These are phyloP conservation scores for Ashinkailepas kermadecensis DNA, from an alignment of 2,888 invertebrate species.

Conservation along the genomic window DNA sequence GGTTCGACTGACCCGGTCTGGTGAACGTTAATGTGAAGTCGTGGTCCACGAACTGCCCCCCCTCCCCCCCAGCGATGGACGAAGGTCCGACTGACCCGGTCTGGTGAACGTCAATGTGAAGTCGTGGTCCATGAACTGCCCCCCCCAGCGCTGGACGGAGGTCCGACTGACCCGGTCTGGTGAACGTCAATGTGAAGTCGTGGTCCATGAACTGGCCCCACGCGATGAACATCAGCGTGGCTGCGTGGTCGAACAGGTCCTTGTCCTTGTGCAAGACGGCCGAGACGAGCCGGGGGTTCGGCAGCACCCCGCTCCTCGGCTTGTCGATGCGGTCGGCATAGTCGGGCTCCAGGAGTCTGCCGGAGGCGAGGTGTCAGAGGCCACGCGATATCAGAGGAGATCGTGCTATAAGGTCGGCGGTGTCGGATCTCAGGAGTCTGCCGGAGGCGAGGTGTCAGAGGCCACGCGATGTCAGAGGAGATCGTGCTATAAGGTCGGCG, in stretches of 20 bases:
- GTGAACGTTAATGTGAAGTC: constrained; percentile 45
- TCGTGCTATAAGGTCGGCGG: no score
- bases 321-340: constrained; percentile 77
- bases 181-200: constrained; percentile 80
- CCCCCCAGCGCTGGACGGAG: constrained; percentile 50
- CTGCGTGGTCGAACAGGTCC: constrained; percentile 86
- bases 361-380: no score
- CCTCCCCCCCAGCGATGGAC: no score
- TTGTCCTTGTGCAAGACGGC: constrained; percentile 87
- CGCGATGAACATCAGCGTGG: constrained; percentile 85
- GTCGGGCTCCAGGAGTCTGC: constrained; percentile 56
- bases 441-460: no score
- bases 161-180: constrained; percentile 63
- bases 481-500: no score
- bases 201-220: constrained; percentile 96
- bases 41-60: constrained; percentile 91
- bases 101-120: background rate
- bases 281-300: constrained; percentile 74
- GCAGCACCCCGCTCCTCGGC: constrained; percentile 69
- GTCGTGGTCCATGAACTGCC: constrained; percentile 92
- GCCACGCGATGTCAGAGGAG: background rate
- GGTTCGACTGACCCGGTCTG: background rate
- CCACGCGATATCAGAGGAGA: no score
- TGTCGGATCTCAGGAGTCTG: no score
- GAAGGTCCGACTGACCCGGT: background rate